Evolutionary conservation across 2,797 vertebrate species (phyloP), one percentile per base, ranked within the genome.

Genomic region (Hydrocynus forskahlii): DNA sequence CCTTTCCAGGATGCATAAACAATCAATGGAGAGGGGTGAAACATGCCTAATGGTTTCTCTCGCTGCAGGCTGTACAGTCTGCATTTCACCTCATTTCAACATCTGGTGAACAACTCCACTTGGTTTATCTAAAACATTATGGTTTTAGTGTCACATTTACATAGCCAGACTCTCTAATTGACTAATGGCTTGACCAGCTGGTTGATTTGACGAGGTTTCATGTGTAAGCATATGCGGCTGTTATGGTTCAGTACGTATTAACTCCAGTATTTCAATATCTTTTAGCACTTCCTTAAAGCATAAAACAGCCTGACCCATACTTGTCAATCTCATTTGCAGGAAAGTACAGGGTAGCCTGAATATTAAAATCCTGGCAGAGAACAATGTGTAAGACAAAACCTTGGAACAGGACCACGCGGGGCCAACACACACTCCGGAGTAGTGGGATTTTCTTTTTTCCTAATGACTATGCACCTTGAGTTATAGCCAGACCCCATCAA

Each of bases 261-360:
- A 84, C 82, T 86, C 78, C 38, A 64, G 79, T 84, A 76, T 77
- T 82, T 52, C 83, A 77, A 82, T 60, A 83, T 82, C 69, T 84
- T 83, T 86, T 80, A 81, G 75, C 81, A 85, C 80, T 88, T 89
- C 87, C 86, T 86, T 77, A 85, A 85, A 77, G 75, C 86, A 84
- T 85, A 83, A 81, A 86, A 82, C 78, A 68, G 78, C 76, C 68
- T 86, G 85, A 88, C 86, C 87, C 69, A 75, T 79, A 86, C 81
- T 87, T 87, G 86, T 87, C 84, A 86, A 86, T 88, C 86, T 84
- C 69, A 86, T 86, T 86, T 80, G 79, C 81, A 85, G 83, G 55
- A 86, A 88, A 66, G 85, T 79, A 45, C 78, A 78, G 48, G 82
- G 62, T 83, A 85, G 84, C 79, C 77, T 85, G 78, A 85, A 86